phyloP scores from a whole-genome alignment of 2,113 vertebrate genomes.

The Columbina picui region DNA sequence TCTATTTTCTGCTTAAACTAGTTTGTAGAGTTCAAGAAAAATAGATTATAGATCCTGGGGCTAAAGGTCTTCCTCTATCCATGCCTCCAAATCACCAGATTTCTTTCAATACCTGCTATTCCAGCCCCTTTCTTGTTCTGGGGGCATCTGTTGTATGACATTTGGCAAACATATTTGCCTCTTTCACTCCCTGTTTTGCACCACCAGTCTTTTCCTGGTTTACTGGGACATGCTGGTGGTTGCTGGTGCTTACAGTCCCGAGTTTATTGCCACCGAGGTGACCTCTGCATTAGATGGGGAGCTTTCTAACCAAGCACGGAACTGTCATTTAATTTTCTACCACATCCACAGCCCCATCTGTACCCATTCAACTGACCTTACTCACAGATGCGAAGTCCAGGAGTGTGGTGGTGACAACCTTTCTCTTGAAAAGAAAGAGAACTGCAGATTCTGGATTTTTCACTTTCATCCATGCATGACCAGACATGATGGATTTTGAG shows the following conservation, averaged over 20 bases:
- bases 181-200: background rate
- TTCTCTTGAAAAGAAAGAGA: background rate
- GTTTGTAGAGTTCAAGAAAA: background rate
- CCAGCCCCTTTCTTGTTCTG: background rate
- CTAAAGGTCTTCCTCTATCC: background rate
- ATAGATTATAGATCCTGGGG: background rate
- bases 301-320: background rate
- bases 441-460: background rate
- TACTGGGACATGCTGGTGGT: background rate
- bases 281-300: background rate
- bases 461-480: background rate
- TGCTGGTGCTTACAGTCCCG: background rate
- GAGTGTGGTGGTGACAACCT: background rate
- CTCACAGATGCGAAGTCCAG: background rate
- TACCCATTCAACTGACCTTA: background rate
- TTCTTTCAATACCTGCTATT: background rate
- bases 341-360: background rate
- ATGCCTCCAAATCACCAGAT: background rate
- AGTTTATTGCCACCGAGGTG: background rate
- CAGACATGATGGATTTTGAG: accelerated
- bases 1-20: background rate
- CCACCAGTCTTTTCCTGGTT: background rate
- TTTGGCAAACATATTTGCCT: background rate
- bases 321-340: background rate
- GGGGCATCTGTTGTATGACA: background rate